Conservation (phyloP, 2,888 invertebrate species). For the Cylindroiulus punctatus region DNA sequence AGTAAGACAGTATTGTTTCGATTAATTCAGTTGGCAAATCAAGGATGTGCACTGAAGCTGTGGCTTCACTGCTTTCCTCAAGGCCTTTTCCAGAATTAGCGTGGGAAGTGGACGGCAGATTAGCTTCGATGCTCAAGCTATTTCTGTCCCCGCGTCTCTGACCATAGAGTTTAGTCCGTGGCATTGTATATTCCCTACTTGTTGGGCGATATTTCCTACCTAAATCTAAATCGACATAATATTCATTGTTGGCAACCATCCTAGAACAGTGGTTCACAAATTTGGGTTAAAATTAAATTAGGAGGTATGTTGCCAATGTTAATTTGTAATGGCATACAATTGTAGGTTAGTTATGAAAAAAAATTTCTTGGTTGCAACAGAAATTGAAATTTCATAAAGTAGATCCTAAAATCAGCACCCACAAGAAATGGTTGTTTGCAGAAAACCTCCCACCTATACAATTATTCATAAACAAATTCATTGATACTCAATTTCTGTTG, state of each 20-base stretch:
- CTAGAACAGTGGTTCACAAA: too few relatives aligned
- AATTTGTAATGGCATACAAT: too few relatives aligned
- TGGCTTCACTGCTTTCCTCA: not conserved
- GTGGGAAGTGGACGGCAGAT: not conserved
- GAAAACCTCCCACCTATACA: too few relatives aligned
- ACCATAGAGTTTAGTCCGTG: not conserved
- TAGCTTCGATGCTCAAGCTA: not conserved
- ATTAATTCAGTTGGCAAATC: conserved; percentile 83
- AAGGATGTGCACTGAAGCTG: conserved; percentile 68
- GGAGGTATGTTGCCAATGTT: too few relatives aligned
- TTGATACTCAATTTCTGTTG: too few relatives aligned
- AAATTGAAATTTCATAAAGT: too few relatives aligned
- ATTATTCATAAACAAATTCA: too few relatives aligned
- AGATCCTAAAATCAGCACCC: too few relatives aligned
- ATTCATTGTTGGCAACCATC: not conserved
- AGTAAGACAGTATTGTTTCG: conserved; percentile 79
- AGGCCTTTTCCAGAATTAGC: not conserved
- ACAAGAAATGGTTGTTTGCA: too few relatives aligned
- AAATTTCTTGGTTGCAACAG: too few relatives aligned
- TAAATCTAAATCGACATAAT: not conserved
- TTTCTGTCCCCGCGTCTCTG: not conserved
- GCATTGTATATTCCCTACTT: not conserved
- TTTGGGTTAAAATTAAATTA: too few relatives aligned
- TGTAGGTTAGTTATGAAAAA: too few relatives aligned
- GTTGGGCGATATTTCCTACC: not conserved